Conservation (phyloP, 2,113 vertebrate genomes). For the Lanius ludovicianus region DNA sequence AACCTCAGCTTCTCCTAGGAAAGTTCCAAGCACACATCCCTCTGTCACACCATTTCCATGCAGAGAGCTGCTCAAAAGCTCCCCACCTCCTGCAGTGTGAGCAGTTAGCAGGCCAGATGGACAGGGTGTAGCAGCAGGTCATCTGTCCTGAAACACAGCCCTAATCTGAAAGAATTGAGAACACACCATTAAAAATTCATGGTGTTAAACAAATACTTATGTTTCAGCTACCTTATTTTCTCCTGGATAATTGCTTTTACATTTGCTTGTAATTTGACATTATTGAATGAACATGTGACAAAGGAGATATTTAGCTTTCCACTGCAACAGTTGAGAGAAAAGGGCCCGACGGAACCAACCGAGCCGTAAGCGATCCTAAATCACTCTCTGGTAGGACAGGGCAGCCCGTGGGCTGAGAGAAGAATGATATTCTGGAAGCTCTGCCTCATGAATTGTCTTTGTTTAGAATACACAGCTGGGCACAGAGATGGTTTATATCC, state of each 20-base stretch:
- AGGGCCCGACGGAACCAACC: accelerated
- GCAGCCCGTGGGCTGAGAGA: background rate
- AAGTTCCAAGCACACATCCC: background rate
- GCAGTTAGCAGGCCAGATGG: background rate
- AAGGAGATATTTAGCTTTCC: background rate
- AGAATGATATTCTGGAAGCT: background rate
- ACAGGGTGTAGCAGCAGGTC: background rate
- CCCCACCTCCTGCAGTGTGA: accelerated
- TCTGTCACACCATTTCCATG: background rate
- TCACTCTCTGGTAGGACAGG: background rate
- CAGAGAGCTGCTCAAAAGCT: background rate
- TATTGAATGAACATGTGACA: background rate
- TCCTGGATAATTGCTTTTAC: background rate
- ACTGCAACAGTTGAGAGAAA: background rate
- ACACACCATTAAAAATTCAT: slow-evolving; percentile 3
- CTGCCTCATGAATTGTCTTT: background rate
- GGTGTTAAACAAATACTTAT: slow-evolving; percentile 14
- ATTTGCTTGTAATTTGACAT: background rate
- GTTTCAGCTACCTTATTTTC: slow-evolving; percentile 15
- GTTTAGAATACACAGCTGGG: background rate
- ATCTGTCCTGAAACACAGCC: background rate
- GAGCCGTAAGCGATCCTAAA: accelerated
- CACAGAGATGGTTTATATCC: background rate
- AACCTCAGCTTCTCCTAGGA: background rate
- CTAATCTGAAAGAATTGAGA: background rate